Evolutionary conservation across 1,140 invertebrate species (phyloP).

Genomic region (Wiebesia pumilae): DNA sequence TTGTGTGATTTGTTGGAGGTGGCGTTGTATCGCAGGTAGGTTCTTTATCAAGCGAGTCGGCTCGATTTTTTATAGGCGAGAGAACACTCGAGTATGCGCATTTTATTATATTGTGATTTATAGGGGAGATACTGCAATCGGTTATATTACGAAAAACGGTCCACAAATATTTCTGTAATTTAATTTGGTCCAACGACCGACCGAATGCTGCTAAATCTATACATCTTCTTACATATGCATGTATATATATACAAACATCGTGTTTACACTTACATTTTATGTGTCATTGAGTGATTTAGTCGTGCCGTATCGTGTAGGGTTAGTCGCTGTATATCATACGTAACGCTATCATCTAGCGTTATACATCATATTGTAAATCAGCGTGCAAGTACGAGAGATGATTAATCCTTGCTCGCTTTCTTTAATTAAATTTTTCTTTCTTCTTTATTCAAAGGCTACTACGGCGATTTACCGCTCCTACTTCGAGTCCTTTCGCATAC

Average conservation of each 20-base stretch:
- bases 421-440: conserved; percentile 13
- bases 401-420: not conserved
- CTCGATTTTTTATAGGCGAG: not conserved
- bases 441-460: not conserved
- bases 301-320: not conserved
- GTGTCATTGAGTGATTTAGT: conserved; percentile 6
- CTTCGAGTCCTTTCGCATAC: not conserved
- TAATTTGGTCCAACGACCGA: not conserved
- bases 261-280: not conserved
- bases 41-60: not conserved
- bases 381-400: not conserved
- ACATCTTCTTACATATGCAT: not conserved
- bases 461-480: not conserved
- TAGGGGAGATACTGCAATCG: not conserved
- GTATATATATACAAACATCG: not conserved
- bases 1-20: not conserved
- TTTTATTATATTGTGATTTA: not conserved
- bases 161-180: not conserved
- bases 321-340: not conserved
- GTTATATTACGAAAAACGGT: not conserved
- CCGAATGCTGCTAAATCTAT: not conserved
- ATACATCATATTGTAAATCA: not conserved
- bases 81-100: not conserved
- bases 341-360: not conserved
- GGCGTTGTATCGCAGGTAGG: not conserved